Conservation (phyloP, 1,140 invertebrate genomes). For the Maconellicoccus hirsutus region DNA sequence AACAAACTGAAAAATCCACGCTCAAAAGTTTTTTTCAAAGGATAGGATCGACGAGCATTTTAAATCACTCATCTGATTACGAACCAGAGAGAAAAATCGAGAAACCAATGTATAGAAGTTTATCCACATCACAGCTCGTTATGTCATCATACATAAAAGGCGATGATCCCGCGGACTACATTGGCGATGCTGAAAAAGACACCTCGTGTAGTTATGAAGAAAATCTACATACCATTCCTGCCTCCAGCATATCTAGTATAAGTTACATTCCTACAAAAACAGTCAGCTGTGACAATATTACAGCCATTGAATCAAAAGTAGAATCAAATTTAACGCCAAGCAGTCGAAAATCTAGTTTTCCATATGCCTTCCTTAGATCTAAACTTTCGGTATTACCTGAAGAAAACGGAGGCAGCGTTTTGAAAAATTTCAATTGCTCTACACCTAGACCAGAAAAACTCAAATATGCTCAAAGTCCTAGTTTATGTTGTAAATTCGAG, state of each 20-base stretch:
- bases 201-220: slow-evolving; percentile 33
- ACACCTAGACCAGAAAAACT: neutral
- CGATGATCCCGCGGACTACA: slow-evolving; percentile 62
- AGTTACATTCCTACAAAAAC: slow-evolving; percentile 43
- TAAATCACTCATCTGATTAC: slow-evolving; percentile 39
- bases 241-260: slow-evolving; percentile 31
- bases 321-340: slow-evolving; percentile 30
- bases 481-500: slow-evolving; percentile 14
- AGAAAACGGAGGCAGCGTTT: slow-evolving; percentile 40
- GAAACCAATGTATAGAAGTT: slow-evolving; percentile 51
- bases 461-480: neutral
- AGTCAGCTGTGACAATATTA: slow-evolving; percentile 50
- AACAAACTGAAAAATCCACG: slow-evolving; percentile 40
- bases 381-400: slow-evolving; percentile 60
- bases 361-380: slow-evolving; percentile 63
- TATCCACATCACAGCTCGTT: slow-evolving; percentile 58
- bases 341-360: slow-evolving; percentile 49
- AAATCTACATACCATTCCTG: slow-evolving; percentile 30
- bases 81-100: slow-evolving; percentile 13
- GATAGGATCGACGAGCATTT: slow-evolving; percentile 62
- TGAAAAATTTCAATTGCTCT: neutral
- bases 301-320: slow-evolving; percentile 35
- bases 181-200: slow-evolving; percentile 45
- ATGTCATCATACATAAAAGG: slow-evolving; percentile 57
- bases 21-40: slow-evolving; percentile 60